Base-by-base conservation (phyloP, 2,113 vertebrate genomes). In the Ornithorhynchus anatinus region DNA sequence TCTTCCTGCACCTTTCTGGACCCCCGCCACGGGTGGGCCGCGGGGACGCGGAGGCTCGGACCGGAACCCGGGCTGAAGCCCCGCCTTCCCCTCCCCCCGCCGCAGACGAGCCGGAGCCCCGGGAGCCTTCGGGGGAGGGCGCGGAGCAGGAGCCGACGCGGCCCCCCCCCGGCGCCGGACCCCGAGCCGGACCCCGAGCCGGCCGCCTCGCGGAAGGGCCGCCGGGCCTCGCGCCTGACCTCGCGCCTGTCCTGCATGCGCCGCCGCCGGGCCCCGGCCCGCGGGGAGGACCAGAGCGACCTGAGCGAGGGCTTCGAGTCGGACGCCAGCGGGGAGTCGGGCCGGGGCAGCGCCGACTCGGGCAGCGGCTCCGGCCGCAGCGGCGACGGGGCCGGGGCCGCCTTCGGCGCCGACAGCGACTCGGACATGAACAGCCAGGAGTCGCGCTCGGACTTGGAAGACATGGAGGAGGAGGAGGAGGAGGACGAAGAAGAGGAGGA, bases 351-450 rank as follows among this genome's bases (percentile, higher is more conserved):
- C 0, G 96, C 98, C 1, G 95, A 95, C n/a, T 98, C 97, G 0
- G 95, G 95, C 19, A 95, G 96, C 0, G 95, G 93, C 0, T 96
- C 96, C 0, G 96, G 95, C 2, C 95, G 94, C 53, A 92, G 92
- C 10, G 90, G 97, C 0, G 97, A 96, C 52, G 96, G 96, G 40
- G 95, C 94, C 0, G 95, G 95, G 33, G 95, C 97, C 0, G 98
- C 98, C 3, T 99, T 99, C 7, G 98, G 98, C 16, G 93, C 97
- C 2, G 98, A 98, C 89, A 97, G 96, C 0, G 98, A 99, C 86
- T 99, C 98, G 0, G 97, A 99, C 82, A 99, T 99, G 98, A 99
- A 99, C 88, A 99, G 98, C 88, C 98, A 99, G 69, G 97, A 99
- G 75, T 99, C 98, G 1, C 95, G 98, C 2, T 99, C 98, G 0